A percentile compares a stretch with the other conserved stretches of the same genome.
Evolutionary conservation across 2,797 vertebrate genomes (phyloP).

Genomic region (Cyprinella venusta): DNA sequence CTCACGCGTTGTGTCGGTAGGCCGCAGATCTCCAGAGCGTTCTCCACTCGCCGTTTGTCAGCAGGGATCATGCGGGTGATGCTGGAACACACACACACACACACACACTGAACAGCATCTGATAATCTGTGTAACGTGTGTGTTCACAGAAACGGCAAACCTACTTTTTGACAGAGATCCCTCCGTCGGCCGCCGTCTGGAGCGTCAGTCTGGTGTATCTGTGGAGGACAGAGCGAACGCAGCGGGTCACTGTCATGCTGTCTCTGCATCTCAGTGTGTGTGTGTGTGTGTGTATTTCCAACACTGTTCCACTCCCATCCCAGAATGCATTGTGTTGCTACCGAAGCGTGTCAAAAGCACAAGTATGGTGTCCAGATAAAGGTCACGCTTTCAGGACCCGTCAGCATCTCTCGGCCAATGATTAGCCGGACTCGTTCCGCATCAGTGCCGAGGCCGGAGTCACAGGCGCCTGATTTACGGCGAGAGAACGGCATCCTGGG

Average conservation of each 20-base stretch:
- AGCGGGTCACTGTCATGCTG: background rate
- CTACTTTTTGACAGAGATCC: slow-evolving; percentile 98
- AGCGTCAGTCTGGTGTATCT: slow-evolving; percentile 90
- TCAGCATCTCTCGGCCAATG: slow-evolving; percentile 74
- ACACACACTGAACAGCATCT: background rate
- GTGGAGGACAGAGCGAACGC: slow-evolving; percentile 48
- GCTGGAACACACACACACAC: slow-evolving; percentile 72
- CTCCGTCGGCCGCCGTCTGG: slow-evolving; percentile 92
- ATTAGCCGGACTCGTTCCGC: slow-evolving; percentile 68
- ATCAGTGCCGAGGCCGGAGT: slow-evolving; percentile 54
- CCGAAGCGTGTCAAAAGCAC: slow-evolving; percentile 36
- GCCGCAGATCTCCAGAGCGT: slow-evolving; percentile 91
- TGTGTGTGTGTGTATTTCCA: slow-evolving; percentile 20
- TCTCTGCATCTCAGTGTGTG: no score
- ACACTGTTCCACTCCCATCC: slow-evolving; percentile 59
- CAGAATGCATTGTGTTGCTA: slow-evolving; percentile 61
- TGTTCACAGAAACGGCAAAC: slow-evolving; percentile 89
- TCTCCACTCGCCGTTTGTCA: slow-evolving; percentile 95
- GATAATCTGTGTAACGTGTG: background rate
- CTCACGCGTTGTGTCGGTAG: slow-evolving; percentile 95
- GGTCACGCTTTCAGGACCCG: slow-evolving; percentile 67
- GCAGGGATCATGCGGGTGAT: slow-evolving; percentile 93
- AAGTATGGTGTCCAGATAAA: slow-evolving; percentile 72
- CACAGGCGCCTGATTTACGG: slow-evolving; percentile 64
- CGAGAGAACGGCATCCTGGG: background rate